Percentiles rank a stretch among this genome's conserved stretches.
phyloP scores from a whole-genome alignment of 2,888 invertebrate species.

The Sesia bembeciformis region DNA sequence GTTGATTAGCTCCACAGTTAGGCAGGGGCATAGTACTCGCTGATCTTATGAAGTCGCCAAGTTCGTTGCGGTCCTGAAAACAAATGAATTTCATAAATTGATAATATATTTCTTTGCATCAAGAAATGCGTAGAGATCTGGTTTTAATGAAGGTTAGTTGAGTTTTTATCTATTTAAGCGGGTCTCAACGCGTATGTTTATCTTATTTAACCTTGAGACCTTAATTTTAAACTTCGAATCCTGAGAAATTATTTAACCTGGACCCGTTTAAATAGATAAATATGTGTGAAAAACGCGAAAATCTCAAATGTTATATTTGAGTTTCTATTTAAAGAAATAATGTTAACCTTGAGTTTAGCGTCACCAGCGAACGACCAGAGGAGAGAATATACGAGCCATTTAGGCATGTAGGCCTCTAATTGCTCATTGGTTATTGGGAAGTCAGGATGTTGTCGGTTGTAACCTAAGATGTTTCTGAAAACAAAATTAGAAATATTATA shows the following conservation, averaged over 20 bases:
- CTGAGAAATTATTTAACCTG: not conserved
- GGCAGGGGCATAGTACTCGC: slow-evolving; percentile 95
- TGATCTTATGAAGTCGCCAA: slow-evolving; percentile 96
- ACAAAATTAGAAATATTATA: no score
- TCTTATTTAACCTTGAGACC: no score
- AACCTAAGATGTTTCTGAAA: slow-evolving; percentile 87
- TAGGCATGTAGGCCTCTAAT: slow-evolving; percentile 94
- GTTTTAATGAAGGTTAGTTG: no score
- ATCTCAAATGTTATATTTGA: no score
- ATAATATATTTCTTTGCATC: not conserved
- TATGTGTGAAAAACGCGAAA: no score
- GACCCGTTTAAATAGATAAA: not conserved
- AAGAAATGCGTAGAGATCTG: no score
- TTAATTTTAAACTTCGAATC: not conserved
- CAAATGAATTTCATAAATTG: not conserved
- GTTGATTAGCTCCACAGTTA: slow-evolving; percentile 82
- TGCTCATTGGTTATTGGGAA: slow-evolving; percentile 95
- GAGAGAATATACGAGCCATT: slow-evolving; percentile 92
- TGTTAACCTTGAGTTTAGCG: slow-evolving; percentile 90
- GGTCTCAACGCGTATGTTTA: no score
- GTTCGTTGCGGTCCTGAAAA: slow-evolving; percentile 82
- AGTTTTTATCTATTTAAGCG: no score
- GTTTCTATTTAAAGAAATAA: no score
- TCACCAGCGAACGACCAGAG: slow-evolving; percentile 99
- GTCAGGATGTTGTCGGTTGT: slow-evolving; percentile 94